phyloP scores from a whole-genome alignment of 1,140 invertebrate species.

The Conus betulinus region DNA sequence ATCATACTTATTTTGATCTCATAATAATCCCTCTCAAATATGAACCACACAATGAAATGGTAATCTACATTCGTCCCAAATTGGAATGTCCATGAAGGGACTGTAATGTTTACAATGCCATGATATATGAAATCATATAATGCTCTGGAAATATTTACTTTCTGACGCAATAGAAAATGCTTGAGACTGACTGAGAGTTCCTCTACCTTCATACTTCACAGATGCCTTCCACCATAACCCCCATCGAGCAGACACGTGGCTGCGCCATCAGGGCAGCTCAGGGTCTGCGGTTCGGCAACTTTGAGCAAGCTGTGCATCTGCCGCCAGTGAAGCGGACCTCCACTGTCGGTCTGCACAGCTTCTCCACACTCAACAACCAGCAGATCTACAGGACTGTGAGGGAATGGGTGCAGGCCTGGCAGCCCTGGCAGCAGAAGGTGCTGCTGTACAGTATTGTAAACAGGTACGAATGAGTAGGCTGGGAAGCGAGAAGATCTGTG shows the following conservation, averaged over 20 bases:
- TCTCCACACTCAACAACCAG: conserved; percentile 64
- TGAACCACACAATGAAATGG: too few relatives aligned
- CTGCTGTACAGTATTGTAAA: conserved; percentile 67
- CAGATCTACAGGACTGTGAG: conserved; percentile 67
- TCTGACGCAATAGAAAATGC: too few relatives aligned
- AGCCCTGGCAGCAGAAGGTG: conserved; percentile 69
- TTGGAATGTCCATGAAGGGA: too few relatives aligned
- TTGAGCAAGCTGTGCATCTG: conserved; percentile 63
- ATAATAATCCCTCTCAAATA: too few relatives aligned
- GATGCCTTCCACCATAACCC: conserved; percentile 64
- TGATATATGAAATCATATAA: too few relatives aligned
- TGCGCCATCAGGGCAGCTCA: conserved; percentile 56
- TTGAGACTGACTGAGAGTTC: too few relatives aligned
- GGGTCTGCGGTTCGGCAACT: conserved; percentile 67
- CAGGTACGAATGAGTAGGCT: conserved; percentile 50
- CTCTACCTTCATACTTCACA: neutral
- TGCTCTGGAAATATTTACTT: too few relatives aligned
- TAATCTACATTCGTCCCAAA: too few relatives aligned
- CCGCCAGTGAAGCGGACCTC: conserved; percentile 51
- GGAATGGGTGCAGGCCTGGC: conserved; percentile 69
- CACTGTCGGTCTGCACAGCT: conserved; percentile 44
- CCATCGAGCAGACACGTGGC: conserved; percentile 58
- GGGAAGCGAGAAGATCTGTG: too few relatives aligned
- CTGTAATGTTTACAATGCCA: too few relatives aligned
- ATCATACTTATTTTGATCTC: too few relatives aligned